phyloP scores from a whole-genome alignment of 2,888 invertebrate genomes.

The Oligia fasciuncula region DNA sequence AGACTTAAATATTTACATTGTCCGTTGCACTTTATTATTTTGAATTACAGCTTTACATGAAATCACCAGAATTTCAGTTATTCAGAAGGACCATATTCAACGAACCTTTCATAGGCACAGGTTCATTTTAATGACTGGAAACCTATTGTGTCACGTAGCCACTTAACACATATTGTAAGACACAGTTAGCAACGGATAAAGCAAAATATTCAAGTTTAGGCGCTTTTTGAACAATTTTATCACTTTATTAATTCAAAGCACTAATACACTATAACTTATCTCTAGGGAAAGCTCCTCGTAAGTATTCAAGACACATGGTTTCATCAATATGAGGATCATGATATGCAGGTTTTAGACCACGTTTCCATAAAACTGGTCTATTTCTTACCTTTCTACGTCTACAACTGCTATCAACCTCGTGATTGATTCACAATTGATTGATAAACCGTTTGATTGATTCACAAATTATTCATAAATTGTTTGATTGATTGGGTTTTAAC shows the following conservation, averaged over 20 bases:
- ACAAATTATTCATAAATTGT: constrained; percentile 17
- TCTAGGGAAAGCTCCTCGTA: constrained; percentile 58
- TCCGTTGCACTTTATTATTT: not conserved
- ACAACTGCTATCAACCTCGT: constrained; percentile 12
- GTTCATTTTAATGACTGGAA: no score
- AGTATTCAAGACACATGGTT: constrained; percentile 55
- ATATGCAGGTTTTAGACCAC: constrained; percentile 54
- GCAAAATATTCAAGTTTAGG: not conserved
- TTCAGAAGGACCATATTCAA: no score
- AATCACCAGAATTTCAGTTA: no score
- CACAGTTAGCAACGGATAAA: no score
- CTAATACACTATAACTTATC: constrained; percentile 52
- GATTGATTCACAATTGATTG: constrained; percentile 30
- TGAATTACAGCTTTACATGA: no score
- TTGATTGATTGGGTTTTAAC: constrained; percentile 43
- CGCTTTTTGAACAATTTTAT: not conserved
- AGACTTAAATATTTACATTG: constrained; percentile 5
- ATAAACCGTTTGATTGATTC: constrained; percentile 26
- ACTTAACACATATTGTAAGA: no score
- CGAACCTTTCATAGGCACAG: no score
- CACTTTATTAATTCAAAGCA: constrained; percentile 25
- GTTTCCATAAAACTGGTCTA: constrained; percentile 34
- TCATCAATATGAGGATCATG: constrained; percentile 26
- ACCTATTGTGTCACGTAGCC: no score
- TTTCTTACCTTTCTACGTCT: constrained; percentile 23